Base-by-base conservation (phyloP, 2,797 vertebrate genomes). In the Leptoclinus maculatus region DNA sequence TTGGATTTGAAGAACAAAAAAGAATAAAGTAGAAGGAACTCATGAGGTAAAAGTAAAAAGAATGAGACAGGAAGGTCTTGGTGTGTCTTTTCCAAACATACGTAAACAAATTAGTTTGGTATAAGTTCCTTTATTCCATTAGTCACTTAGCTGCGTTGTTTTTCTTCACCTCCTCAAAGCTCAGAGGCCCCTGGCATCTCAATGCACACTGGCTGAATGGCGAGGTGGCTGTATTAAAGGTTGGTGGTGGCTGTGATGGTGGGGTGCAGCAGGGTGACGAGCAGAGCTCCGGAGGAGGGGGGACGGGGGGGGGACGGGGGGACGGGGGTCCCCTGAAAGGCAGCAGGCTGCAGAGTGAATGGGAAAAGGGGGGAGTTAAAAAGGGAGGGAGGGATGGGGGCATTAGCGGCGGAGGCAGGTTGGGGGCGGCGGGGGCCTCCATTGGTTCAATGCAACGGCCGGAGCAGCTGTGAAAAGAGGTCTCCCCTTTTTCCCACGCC, bases 401-500 rank as follows among this genome's bases (percentile, higher is more conserved):
- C 71, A 83, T 85, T 81, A 84, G 89, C 27, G 13, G 80, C 4
- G 12, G 91, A 90, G 82, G 87, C 89, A 86, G 90, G 92, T 85
- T 83, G 88, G 87, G 74, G 59, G 87, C 76, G 90, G 87, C 32
- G 80, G 90, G 92, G 93, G 92, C 92, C 93, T 96, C 92, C 94
- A 93, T 94, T 95, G 95, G 95, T 96, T 96, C 94, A 96, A 96
- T 96, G 96, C 96, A 95, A 96, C 95, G 85, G 95, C 92, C 88
- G 68, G 92, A 95, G 96, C 96, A 96, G 96, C 97, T 97, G 97
- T 97, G 97, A 97, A 97, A 97, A 94, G 96, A 95, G 95, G 95
- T 96, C 95, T 92, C 93, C 95, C 93, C 96, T 96, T 97, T 97
- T 97, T 97, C 97, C 96, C 97, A 97, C 97, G 97, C 95, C 96